Evolutionary conservation across 2,113 vertebrate species (phyloP).

Genomic region (Bostrychus sinensis): DNA sequence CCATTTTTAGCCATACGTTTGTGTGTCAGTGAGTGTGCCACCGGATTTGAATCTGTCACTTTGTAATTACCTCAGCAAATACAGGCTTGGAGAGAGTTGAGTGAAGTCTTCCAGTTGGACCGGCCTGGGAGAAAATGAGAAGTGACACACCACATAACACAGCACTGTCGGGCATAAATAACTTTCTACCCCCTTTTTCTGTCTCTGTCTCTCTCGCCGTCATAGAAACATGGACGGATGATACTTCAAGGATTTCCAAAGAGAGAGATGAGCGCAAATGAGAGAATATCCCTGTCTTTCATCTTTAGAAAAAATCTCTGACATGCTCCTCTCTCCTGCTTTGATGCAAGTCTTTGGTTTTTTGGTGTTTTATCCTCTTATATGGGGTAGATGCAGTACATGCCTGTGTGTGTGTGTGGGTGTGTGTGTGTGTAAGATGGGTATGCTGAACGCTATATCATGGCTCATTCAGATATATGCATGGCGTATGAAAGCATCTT

Average conservation of each 20-base stretch:
- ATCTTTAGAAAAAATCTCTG: conserved; percentile 76
- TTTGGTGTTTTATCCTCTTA: conserved; percentile 77
- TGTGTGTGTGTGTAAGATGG: conserved; percentile 2
- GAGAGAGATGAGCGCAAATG: conserved; percentile 62
- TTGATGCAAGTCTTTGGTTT: conserved; percentile 74
- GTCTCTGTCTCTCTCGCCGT: conserved; percentile 22
- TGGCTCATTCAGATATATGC: background rate
- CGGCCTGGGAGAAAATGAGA: conserved; percentile 69
- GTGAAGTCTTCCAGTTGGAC: conserved; percentile 67
- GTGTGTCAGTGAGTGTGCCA: conserved; percentile 18
- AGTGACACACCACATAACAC: conserved; percentile 76
- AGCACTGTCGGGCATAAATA: conserved; percentile 75
- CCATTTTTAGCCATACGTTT: conserved; percentile 13
- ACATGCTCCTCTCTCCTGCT: conserved; percentile 67
- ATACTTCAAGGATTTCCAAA: conserved; percentile 71
- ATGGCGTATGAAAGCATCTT: background rate
- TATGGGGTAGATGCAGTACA: conserved; percentile 59
- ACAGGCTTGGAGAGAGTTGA: conserved; percentile 71
- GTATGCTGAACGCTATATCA: conserved; percentile 35
- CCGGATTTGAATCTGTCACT: conserved; percentile 73
- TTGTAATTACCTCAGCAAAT: conserved; percentile 76
- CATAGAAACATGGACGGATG: conserved; percentile 52
- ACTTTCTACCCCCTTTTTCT: conserved; percentile 53
- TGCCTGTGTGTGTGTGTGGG: conserved; percentile 29
- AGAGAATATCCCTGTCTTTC: conserved; percentile 79